Evolutionary conservation across 2,888 invertebrate species (phyloP), one percentile per base, ranked within the genome.

Genomic region (Cerastis leucographa): DNA sequence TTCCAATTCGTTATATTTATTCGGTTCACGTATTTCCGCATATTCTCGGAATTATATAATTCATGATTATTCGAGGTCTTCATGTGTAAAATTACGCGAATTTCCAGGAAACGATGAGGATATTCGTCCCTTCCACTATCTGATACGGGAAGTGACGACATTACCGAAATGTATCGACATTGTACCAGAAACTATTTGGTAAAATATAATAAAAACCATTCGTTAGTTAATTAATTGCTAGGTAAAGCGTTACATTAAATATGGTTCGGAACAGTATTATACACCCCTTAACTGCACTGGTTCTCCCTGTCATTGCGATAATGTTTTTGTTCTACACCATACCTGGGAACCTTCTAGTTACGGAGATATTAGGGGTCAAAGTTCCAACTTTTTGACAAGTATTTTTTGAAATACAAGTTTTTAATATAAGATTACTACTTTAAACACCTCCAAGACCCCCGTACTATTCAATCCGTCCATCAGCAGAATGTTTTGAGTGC

Each of bases 51-150:
- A 78, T 85, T 79, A 69, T 75, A 78, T 84, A 84, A 87, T 78
- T 67, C 35, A 64, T 56, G 71, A 74, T 74, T 75, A 81, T 74
- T 81, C 9, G 79, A 88, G 91, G 90, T 89, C 89, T 88, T 87
- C 85, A 62, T 85, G 83, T 88, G 86, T 83, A 73, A 78, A 81
- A 90, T 95, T 94, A 91, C 95, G 92, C 92, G 93, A 94, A 88
- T 89, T 84, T 89, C 91, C 94, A 93, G 95, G 95, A 95, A 95
- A 69, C 66, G 86, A 80, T 85, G 86, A 90, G 91, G 92, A 93
- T 93, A 92, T 91, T 91, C 87, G 89, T 87, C 86, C 87, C 84
- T 88, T 86, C 86, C 93, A 94, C 94, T 95, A 92, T 86, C 84
- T 79, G 77, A 86, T 71, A 92, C 94, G 88, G 96, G 95, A 96